A percentile compares a stretch with the other conserved stretches of the same genome.
Evolutionary conservation across 2,797 vertebrate genomes (phyloP).

Genomic region (Toxotes lorentzi): DNA sequence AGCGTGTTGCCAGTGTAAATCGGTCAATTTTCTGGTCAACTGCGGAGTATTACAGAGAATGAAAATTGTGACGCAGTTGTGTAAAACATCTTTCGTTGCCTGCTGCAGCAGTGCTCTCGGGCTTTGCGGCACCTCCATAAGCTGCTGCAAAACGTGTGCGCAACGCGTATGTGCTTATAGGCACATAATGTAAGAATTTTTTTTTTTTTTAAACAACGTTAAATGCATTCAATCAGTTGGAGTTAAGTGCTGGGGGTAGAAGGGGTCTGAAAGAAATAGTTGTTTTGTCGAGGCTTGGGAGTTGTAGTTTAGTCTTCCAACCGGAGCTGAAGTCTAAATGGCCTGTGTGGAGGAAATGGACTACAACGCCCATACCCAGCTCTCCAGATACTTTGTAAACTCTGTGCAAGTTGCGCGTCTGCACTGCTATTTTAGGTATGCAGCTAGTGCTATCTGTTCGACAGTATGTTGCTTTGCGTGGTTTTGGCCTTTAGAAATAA

Average conservation of each 20-base stretch:
- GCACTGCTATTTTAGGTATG: conserved; percentile 83
- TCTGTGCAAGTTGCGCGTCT: conserved; percentile 87
- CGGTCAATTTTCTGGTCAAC: conserved; percentile 73
- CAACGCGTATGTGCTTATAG: background rate
- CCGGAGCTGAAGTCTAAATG: background rate
- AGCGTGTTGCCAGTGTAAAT: conserved; percentile 51
- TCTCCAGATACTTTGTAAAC: conserved; percentile 89
- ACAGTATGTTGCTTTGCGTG: conserved; percentile 45
- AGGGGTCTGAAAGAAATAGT: conserved; percentile 81
- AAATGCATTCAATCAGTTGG: conserved; percentile 83
- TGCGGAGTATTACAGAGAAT: conserved; percentile 82
- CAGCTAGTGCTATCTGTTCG: conserved; percentile 76
- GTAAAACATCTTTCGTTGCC: conserved; percentile 80
- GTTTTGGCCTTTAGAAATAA: conserved; percentile 37
- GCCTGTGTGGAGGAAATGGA: conserved; percentile 70
- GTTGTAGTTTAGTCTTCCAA: conserved; percentile 77
- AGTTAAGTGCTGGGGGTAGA: conserved; percentile 80
- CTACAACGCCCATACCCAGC: conserved; percentile 85
- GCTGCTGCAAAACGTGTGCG: conserved; percentile 53
- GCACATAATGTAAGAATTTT: conserved; percentile 9
- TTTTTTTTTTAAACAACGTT: conserved; percentile 69
- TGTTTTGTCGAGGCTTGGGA: conserved; percentile 77
- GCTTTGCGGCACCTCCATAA: conserved; percentile 56
- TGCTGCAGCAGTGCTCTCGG: conserved; percentile 63
- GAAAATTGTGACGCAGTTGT: conserved; percentile 91